phyloP scores from a whole-genome alignment of 2,797 vertebrate species.

The Melanotaenia boesemani region DNA sequence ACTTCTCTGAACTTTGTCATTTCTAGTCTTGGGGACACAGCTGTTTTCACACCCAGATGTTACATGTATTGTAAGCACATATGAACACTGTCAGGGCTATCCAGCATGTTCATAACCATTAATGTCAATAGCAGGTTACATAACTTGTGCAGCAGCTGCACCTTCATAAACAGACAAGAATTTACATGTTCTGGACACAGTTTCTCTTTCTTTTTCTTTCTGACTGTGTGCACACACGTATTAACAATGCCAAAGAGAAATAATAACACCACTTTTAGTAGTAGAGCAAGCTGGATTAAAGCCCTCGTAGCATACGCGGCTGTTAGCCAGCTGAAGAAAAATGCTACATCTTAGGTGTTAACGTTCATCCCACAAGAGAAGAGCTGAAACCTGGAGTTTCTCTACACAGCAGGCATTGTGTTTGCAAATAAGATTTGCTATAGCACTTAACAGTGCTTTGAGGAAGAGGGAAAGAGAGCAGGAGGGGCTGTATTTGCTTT shows the following conservation, averaged over 20 bases:
- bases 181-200: conserved; percentile 70
- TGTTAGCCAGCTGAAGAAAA: conserved; percentile 34
- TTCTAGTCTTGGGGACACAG: conserved; percentile 57
- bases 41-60: conserved; percentile 32
- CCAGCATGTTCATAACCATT: conserved; percentile 50
- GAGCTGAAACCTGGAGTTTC: conserved; percentile 50
- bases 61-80: not conserved
- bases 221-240: conserved; percentile 9
- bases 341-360: conserved; percentile 42
- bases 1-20: conserved; percentile 63
- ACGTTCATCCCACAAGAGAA: conserved; percentile 51
- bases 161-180: conserved; percentile 75
- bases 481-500: conserved; percentile 1
- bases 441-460: conserved; percentile 18
- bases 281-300: conserved; percentile 28
- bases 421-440: conserved; percentile 47
- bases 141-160: conserved; percentile 73
- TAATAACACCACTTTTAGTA: conserved; percentile 27
- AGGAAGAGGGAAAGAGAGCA: conserved; percentile 11
- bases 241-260: conserved; percentile 31
- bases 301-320: conserved; percentile 13
- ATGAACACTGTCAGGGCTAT: conserved; percentile 8
- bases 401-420: conserved; percentile 24
- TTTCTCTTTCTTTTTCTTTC: conserved; percentile 30
- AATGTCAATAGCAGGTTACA: conserved; percentile 57